These are phyloP conservation scores for Eptatretus burgeri DNA, from an alignment of 2,113 vertebrate species.

Conservation along the genomic window DNA sequence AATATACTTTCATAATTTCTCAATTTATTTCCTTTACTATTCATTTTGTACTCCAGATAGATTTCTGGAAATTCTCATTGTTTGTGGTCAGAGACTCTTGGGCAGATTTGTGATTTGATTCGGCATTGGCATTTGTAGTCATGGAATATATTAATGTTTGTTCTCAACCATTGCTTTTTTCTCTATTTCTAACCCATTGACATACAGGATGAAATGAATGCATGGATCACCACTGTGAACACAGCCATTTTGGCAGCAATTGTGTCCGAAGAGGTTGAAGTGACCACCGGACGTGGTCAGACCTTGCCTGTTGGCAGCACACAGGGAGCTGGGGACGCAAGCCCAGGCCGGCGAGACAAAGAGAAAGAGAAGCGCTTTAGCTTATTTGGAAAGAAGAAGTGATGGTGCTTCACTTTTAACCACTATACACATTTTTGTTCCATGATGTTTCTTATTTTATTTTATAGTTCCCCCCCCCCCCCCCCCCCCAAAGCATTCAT, in stretches of 20 bases:
- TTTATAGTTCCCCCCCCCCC: no score
- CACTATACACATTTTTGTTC: no score
- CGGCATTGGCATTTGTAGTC: no score
- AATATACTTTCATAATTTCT: slow-evolving; percentile 9
- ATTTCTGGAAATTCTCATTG: no score
- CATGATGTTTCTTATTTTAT: no score
- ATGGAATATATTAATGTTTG: no score
- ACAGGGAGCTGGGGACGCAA: slow-evolving; percentile 37
- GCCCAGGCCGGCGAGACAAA: slow-evolving; percentile 49
- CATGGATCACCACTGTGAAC: slow-evolving; percentile 76
- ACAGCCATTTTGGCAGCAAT: slow-evolving; percentile 49
- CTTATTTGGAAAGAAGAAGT: slow-evolving; percentile 93
- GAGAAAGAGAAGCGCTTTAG: slow-evolving; percentile 82
- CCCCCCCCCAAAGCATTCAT: no score
- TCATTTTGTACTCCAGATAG: no score
- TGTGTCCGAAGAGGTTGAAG: slow-evolving; percentile 21
- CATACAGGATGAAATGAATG: slow-evolving; percentile 78
- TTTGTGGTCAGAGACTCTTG: no score
- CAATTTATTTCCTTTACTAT: no score
- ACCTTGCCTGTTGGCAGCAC: slow-evolving; percentile 47
- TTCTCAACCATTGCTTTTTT: neutral
- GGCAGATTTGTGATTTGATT: no score
- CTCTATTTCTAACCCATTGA: neutral
- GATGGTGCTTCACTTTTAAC: slow-evolving; percentile 12
- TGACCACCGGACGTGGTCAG: slow-evolving; percentile 29